Base-by-base conservation (phyloP, 2,113 vertebrate species). In the Tachycineta bicolor region DNA sequence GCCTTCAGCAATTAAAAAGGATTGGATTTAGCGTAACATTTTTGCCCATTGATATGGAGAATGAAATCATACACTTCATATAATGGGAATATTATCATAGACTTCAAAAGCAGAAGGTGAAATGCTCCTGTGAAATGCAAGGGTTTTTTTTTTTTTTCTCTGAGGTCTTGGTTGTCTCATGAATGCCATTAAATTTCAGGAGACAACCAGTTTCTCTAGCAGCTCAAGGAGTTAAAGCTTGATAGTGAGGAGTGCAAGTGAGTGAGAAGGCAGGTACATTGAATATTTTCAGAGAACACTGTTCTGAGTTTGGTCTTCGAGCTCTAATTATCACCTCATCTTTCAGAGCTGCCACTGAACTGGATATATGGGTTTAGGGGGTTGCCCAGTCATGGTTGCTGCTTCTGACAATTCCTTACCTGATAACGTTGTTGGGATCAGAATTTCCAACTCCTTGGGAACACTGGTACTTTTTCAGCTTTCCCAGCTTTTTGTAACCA, bases 1-100 rank as follows among this genome's bases (percentile, higher is more conserved):
- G 23, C 37, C 49, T 92, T 83, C 78, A 79, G 84, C 87, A 95
- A 63, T 95, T 94, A 86, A 68, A 88, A 91, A 47, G 13, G 33
- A 11, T 39, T 85, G 62, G 41, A 73, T 91, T 90, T 59, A 83
- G 70, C 18, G 7, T 80, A 74, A 55, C 17, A 4, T 43, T 92
- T 90, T 90, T 63, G 43, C 33, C 77, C 37, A n/a, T 46, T 91
- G 55, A 60, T 71, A 56, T 4, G 23, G 52, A 81, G 80, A 90
- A 74, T 50, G 62, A 91, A 89, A 77, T 33, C 25, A 21, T 56
- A 46, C 39, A 31, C 19, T 85, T 44, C 20, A 16, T 67, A 13
- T 58, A 83, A 46, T 28, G 41, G 43, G 29, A 62, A 44, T 90
- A 56, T 74, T 80, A 56, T 39, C 22, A 17, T 5, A 53, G 47